Evolutionary conservation across 2,113 vertebrate species (phyloP), one percentile per base, ranked within the genome.

Genomic region (Paedocypris sp.): DNA sequence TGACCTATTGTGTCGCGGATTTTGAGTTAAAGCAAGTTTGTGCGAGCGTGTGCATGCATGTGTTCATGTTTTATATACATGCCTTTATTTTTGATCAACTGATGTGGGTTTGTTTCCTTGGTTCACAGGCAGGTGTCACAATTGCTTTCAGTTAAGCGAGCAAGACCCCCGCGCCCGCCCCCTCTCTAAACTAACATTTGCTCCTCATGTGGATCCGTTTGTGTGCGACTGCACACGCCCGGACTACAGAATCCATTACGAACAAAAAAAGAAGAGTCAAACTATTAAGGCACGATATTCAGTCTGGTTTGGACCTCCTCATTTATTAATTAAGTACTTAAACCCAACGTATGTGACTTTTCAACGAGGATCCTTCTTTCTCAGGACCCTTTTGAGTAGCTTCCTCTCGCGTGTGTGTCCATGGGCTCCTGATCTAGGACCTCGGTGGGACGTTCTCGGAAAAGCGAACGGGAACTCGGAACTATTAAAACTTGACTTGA

Each of bases 41-140:
- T n/a, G n/a, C n/a, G n/a, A n/a, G n/a, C n/a, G n/a, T n/a, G n/a
- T n/a, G n/a, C n/a, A n/a, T n/a, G n/a, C n/a, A n/a, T n/a, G n/a
- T n/a, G n/a, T n/a, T n/a, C n/a, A n/a, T n/a, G n/a, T n/a, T n/a
- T n/a, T n/a, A n/a, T n/a, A n/a, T 16, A 11, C 7, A 5, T 49
- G 15, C 39, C 1, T 20, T 33, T 2, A 39, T 18, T 26, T 28
- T 10, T 18, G 9, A 20, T 47, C 79, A 77, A 74, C 79, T 89
- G 79, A 86, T 84, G 77, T 82, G 76, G 79, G 82, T 84, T 62
- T 79, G 74, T 90, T 93, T 83, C 90, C 90, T 86, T 83, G 86
- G 83, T 90, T 87, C 87, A 86, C 92, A 97, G 94, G 90, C 92
- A 95, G 94, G 91, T 92, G 94, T 97, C 92, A 97, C 92, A 98